These are phyloP conservation scores for Papilio xuthus DNA, from an alignment of 1,140 invertebrate species.

Conservation along the genomic window DNA sequence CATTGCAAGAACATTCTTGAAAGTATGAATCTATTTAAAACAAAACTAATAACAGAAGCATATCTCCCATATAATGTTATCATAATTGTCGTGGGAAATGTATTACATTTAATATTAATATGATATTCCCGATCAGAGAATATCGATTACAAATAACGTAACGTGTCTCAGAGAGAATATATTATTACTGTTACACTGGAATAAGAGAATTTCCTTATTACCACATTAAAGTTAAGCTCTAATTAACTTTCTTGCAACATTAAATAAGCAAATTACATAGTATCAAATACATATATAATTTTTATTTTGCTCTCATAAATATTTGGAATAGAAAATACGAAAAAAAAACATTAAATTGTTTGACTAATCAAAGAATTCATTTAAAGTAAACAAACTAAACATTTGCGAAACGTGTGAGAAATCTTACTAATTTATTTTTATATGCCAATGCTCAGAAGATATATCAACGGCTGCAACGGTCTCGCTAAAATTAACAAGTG, in stretches of 20 bases:
- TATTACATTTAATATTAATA: not conserved
- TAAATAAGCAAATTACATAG: not conserved
- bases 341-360: no score
- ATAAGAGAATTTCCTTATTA: constrained; percentile 34
- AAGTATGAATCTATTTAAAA: not conserved
- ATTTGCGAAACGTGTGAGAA: no score
- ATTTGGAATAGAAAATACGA: no score
- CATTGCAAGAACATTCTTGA: not conserved
- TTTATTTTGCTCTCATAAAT: no score
- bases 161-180: not conserved
- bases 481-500: no score
- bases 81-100: not conserved
- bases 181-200: constrained; percentile 27
- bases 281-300: not conserved
- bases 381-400: not conserved
- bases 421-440: no score
- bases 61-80: not conserved
- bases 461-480: no score
- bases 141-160: constrained; percentile 2
- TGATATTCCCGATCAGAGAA: not conserved
- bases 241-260: constrained; percentile 26
- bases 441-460: no score
- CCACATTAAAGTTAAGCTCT: constrained; percentile 32
- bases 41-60: not conserved
- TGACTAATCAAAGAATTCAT: not conserved